Evolutionary conservation across 2,797 vertebrate genomes (phyloP), one percentile per base, ranked within the genome.

Genomic region (Odontamblyopus lacepedii): DNA sequence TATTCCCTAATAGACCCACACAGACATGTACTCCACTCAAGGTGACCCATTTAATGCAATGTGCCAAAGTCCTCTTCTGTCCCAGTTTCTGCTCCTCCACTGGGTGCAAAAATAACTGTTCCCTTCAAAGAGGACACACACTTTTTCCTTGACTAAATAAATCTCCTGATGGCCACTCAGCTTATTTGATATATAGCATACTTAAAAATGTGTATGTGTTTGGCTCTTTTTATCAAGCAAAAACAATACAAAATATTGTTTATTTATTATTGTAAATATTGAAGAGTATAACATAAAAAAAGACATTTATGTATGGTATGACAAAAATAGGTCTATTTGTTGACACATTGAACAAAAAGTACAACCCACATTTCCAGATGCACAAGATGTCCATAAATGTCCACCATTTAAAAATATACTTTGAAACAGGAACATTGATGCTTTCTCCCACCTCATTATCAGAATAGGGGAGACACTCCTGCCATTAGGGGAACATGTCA

Each of bases 21-120:
- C 48, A 76, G 71, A 78, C 69, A 78, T 84, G 78, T 67, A 81
- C 80, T 87, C 83, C 78, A 79, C 82, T 91, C 90, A 92, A 93
- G 92, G 92, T 92, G 93, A 92, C 93, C 93, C 77, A 93, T 88
- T 93, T 94, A 89, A 81, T 44, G 77, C 79, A 74, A 53, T 80
- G 87, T 82, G 83, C 83, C 80, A 84, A 89, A 81, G 88, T 89
- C 85, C 83, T 85, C 77, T 77, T 62, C 78, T 80, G 91, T 87
- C 89, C 92, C 85, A 91, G 78, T 91, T 93, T 88, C 88, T 78
- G 74, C 75, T 87, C 85, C 29, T 30, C 57, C 57, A 81, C 77
- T 74, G 72, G 80, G 77, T 85, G 80, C 89, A 88, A 89, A 93
- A 93, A 93, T 92, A 92, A 90, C 90, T 80, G 77, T 76, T 89